These are phyloP conservation scores for Origma solitaria DNA, from an alignment of 2,113 vertebrate genomes.

Conservation along the genomic window DNA sequence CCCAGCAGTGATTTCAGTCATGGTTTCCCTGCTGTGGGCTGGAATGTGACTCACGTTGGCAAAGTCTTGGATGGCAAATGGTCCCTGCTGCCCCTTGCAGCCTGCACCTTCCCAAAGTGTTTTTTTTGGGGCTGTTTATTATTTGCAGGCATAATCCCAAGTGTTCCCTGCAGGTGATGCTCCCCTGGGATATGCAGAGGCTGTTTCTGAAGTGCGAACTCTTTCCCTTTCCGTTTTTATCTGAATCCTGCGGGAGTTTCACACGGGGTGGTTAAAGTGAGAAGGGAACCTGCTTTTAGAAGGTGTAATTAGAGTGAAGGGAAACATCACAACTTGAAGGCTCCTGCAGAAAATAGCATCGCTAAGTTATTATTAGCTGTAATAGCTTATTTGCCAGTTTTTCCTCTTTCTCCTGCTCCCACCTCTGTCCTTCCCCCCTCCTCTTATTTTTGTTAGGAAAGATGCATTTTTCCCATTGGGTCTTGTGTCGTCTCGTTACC, in stretches of 20 bases:
- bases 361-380: slow-evolving; percentile 44
- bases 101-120: neutral
- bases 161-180: neutral
- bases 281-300: slow-evolving; percentile 49
- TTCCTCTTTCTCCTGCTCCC: neutral
- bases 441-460: slow-evolving; percentile 1
- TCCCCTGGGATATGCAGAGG: slow-evolving; percentile 24
- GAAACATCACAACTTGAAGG: slow-evolving; percentile 32
- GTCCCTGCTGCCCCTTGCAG: neutral
- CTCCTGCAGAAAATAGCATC: slow-evolving; percentile 36
- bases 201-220: neutral
- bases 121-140: neutral
- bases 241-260: neutral
- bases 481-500: slow-evolving; percentile 23
- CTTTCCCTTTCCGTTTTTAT: neutral
- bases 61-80: neutral
- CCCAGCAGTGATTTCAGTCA: neutral
- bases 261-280: neutral
- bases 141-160: neutral
- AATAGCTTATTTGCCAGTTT: slow-evolving; percentile 18
- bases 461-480: slow-evolving; percentile 5
- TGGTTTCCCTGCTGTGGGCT: neutral
- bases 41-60: neutral
- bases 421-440: neutral
- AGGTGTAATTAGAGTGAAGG: slow-evolving; percentile 46